Evolutionary conservation across 1,140 invertebrate genomes (phyloP).

Genomic region (Lasaia peninsularis): DNA sequence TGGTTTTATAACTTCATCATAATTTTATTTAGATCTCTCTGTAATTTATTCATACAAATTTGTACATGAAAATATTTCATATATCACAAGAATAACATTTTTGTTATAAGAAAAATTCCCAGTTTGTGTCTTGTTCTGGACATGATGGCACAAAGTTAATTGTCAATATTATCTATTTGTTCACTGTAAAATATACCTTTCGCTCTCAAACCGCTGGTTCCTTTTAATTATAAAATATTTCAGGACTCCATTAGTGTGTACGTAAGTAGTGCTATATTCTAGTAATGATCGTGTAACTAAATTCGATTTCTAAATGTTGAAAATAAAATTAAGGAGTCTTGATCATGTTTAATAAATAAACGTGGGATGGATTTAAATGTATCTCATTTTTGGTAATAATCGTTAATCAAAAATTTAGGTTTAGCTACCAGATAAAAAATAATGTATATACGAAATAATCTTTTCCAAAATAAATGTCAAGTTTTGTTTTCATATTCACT

Average conservation of each 20-base stretch:
- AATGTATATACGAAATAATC: constrained; percentile 68
- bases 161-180: no score
- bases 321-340: constrained; percentile 6
- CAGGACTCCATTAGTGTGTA: constrained; percentile 9
- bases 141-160: no score
- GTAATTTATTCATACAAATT: no score
- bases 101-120: no score
- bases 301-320: constrained; percentile 12
- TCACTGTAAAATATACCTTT: constrained; percentile 1
- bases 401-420: constrained; percentile 25
- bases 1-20: no score
- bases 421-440: constrained; percentile 31
- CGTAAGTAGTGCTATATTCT: constrained; percentile 12
- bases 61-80: background rate
- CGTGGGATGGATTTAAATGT: constrained; percentile 1
- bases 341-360: background rate
- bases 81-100: background rate
- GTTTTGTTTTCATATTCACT: constrained; percentile 48
- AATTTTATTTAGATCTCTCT: no score
- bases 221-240: constrained; percentile 9
- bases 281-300: constrained; percentile 2
- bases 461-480: constrained; percentile 34
- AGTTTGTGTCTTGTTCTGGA: no score
- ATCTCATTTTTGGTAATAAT: constrained; percentile 14
- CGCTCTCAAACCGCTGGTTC: background rate